Percentiles rank a stretch among this genome's conserved stretches.
phyloP scores from a whole-genome alignment of 2,113 vertebrate species.

The Heliornis fulica region DNA sequence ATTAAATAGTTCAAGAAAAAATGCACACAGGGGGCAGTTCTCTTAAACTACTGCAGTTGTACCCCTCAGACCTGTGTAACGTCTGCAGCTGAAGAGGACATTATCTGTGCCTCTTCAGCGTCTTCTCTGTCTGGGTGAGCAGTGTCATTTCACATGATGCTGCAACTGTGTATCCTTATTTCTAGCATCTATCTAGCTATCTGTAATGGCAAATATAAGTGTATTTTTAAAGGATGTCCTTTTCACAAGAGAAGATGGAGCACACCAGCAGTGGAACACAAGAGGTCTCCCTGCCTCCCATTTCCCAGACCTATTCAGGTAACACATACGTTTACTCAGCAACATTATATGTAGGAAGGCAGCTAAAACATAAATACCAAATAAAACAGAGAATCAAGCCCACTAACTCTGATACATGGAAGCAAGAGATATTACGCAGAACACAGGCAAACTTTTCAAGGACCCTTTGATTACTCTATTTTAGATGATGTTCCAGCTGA shows the following conservation, averaged over 20 bases:
- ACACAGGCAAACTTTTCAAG: not conserved
- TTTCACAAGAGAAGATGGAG: not conserved
- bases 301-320: not conserved
- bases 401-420: not conserved
- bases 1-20: not conserved
- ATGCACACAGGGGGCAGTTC: not conserved
- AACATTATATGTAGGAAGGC: not conserved
- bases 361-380: not conserved
- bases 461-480: not conserved
- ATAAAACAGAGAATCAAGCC: not conserved
- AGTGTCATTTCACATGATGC: not conserved
- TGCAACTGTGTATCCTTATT: not conserved
- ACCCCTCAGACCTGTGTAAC: not conserved
- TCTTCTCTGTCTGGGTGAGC: not conserved
- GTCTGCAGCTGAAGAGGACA: not conserved
- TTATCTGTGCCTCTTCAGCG: not conserved
- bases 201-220: not conserved
- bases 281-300: not conserved
- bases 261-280: rapidly evolving
- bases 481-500: not conserved
- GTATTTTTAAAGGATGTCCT: not conserved
- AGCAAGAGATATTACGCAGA: not conserved
- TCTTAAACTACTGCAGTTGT: not conserved
- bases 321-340: not conserved
- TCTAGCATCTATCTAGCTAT: not conserved